Conservation (phyloP, 2,797 vertebrate species). For the Parambassis ranga region DNA sequence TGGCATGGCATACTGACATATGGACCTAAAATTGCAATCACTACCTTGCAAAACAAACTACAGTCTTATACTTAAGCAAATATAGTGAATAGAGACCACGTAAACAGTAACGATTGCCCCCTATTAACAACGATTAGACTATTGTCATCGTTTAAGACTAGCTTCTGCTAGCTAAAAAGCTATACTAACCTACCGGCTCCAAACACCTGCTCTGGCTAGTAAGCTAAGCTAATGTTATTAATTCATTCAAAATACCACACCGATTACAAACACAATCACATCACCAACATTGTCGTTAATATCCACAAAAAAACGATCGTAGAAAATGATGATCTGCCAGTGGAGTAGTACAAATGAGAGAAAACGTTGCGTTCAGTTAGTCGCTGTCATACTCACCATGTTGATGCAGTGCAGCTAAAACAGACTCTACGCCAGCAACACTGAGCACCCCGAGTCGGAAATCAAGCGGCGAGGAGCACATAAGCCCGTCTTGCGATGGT, state of each 20-base stretch:
- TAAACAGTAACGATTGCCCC: neutral
- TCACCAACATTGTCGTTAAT: neutral
- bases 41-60: neutral
- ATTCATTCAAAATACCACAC: neutral
- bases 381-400: constrained; percentile 78
- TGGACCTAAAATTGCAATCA: neutral
- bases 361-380: neutral
- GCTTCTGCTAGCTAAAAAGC: constrained; percentile 33
- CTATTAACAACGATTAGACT: neutral
- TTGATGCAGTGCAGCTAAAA: constrained; percentile 77
- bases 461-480: constrained; percentile 78
- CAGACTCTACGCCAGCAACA: constrained; percentile 74
- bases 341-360: neutral
- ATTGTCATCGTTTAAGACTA: neutral
- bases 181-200: constrained; percentile 28
- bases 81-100: neutral
- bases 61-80: too few species aligned
- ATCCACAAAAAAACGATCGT: neutral
- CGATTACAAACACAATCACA: neutral
- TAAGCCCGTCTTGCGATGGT: constrained; percentile 73
- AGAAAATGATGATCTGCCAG: neutral
- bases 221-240: constrained; percentile 37
- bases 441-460: constrained; percentile 75
- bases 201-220: constrained; percentile 37
- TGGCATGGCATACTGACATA: too few species aligned